A percentile compares a stretch with the other conserved stretches of the same genome.
Conservation (phyloP, 2,113 vertebrate species). For the Coregonus clupeaformis region DNA sequence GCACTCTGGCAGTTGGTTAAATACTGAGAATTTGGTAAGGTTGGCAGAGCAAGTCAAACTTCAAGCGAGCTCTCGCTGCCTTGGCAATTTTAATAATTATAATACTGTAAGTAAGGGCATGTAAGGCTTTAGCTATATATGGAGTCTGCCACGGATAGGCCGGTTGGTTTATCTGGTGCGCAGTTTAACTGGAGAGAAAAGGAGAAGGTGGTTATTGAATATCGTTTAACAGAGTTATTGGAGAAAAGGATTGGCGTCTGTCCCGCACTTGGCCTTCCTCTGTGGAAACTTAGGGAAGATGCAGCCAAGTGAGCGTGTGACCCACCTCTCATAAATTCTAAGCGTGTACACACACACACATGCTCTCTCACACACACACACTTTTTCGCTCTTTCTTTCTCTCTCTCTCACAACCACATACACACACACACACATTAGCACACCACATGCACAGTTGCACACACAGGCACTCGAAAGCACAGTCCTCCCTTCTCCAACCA, state of each 20-base stretch:
- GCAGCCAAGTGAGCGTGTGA: conserved; percentile 76
- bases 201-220: conserved; percentile 56
- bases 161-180: conserved; percentile 42
- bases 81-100: conserved; percentile 17
- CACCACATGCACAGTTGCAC: conserved; percentile 27
- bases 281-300: conserved; percentile 75
- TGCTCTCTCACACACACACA: conserved; percentile 11
- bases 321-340: conserved; percentile 71
- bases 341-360: conserved; percentile 47
- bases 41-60: conserved; percentile 26
- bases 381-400: background rate
- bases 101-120: no score
- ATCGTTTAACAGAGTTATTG: conserved; percentile 67
- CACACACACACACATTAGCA: conserved; percentile 8
- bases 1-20: conserved; percentile 54
- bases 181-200: conserved; percentile 37
- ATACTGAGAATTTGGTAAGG: conserved; percentile 55
- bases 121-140: conserved; percentile 31
- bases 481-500: conserved; percentile 54
- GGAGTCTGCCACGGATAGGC: conserved; percentile 31
- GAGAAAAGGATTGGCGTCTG: conserved; percentile 62
- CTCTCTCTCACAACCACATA: conserved; percentile 9
- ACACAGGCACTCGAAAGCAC: conserved; percentile 48
- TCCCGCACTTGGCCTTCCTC: conserved; percentile 66
- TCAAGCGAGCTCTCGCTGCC: conserved; percentile 25